Percentiles rank a stretch among this genome's conserved stretches.
phyloP scores from a whole-genome alignment of 1,140 invertebrate species.

The Drosophila santomea region DNA sequence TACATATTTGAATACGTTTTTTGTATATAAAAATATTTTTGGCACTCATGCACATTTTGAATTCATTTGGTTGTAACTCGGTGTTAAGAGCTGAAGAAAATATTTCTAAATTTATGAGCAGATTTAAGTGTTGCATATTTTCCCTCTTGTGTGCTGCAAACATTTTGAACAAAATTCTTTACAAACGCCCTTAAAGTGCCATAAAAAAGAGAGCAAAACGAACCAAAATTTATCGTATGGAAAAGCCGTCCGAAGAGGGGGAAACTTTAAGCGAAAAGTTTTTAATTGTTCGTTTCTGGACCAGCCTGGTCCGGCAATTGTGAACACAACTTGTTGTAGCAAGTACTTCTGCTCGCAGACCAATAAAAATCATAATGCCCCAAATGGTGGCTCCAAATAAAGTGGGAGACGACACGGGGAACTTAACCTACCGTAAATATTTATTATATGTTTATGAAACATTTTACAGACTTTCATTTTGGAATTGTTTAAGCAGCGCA shows the following conservation, averaged over 20 bases:
- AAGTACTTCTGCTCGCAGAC: conserved; percentile 22
- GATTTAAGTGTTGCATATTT: neutral
- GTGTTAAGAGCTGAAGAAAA: too few species aligned
- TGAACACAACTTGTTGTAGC: conserved; percentile 42
- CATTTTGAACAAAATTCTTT: neutral
- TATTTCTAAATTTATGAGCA: too few species aligned
- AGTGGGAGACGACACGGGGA: conserved; percentile 7
- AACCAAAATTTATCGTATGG: conserved; percentile 61
- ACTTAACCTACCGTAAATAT: conserved; percentile 80
- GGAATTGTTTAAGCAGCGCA: conserved; percentile 69
- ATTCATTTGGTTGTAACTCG: too few species aligned
- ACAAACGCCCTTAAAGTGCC: conserved; percentile 5
- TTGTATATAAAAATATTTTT: neutral
- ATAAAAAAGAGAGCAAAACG: conserved; percentile 15
- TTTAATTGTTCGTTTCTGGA: conserved; percentile 68
- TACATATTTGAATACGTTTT: too few species aligned
- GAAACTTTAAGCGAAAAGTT: conserved; percentile 70
- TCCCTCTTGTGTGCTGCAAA: neutral
- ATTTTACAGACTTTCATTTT: conserved; percentile 82
- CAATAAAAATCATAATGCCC: conserved; percentile 39
- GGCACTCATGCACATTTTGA: neutral
- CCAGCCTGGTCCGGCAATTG: conserved; percentile 36
- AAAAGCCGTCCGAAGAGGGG: conserved; percentile 30
- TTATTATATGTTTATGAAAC: conserved; percentile 83
- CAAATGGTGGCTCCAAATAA: conserved; percentile 1